Evolutionary conservation across 2,888 invertebrate species (phyloP).

Genomic region (Steinernema hermaphroditum): DNA sequence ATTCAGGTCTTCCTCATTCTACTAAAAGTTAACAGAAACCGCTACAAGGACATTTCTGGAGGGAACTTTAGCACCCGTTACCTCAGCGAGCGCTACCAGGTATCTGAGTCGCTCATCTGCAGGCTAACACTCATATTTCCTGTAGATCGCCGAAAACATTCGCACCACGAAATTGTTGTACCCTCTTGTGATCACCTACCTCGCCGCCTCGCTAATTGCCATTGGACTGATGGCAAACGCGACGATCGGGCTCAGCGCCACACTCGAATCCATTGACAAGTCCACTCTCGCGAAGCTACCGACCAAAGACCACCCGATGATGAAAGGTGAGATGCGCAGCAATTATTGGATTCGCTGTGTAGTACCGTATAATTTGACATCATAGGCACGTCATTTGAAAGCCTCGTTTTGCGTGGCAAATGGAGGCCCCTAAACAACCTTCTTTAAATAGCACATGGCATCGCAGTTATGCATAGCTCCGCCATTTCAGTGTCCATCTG

Average conservation of each 20-base stretch:
- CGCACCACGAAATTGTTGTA: constrained; percentile 32
- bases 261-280: not conserved
- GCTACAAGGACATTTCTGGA: constrained; percentile 1
- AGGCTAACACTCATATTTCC: not conserved
- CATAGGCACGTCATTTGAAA: no score
- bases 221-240: constrained; percentile 22
- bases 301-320: constrained; percentile 20
- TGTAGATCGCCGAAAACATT: constrained; percentile 33
- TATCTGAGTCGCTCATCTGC: not conserved
- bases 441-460: no score
- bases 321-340: constrained; percentile 24
- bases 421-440: no score
- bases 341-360: no score
- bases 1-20: constrained; percentile 32
- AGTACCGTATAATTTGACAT: no score
- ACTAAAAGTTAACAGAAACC: constrained; percentile 27
- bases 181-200: constrained; percentile 32
- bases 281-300: not conserved
- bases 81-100: constrained; percentile 31
- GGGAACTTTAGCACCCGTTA: constrained; percentile 24
- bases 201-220: constrained; percentile 20
- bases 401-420: not conserved
- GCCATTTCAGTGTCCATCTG: constrained; percentile 24
- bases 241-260: not conserved
- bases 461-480: no score